Evolutionary conservation across 2,797 vertebrate species (phyloP), one percentile per base, ranked within the genome.

Genomic region (Sphaeramia orbicularis): DNA sequence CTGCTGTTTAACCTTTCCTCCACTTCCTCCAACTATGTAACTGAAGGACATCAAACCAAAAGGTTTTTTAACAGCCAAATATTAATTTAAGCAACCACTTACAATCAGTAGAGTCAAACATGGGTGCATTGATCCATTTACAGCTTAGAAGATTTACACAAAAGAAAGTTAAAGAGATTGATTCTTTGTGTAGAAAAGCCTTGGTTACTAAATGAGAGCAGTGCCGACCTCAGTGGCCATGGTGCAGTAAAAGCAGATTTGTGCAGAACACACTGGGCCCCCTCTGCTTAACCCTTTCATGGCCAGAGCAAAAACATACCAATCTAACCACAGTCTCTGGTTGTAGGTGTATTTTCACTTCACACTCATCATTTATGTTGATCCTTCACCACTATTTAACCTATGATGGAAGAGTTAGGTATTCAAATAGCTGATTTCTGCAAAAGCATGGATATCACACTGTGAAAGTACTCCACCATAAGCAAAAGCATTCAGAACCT

Each of bases 241-340:
- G 36, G 14, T 47, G 35, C 5, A 19, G 4, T 53, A 36, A 42
- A 37, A 11, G 47, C 57, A 38, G 19, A 52, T 21, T 19, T 48
- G 51, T 44, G 15, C 3, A 3, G 10, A 21, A 13, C 30, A 30
- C 42, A 10, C 13, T 2, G 74, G 43, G 18, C 58, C 36, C 64
- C 35, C 27, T 30, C 44, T 1, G 8, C 4, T 80, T 80, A 84
- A 82, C 79, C 47, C 71, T 48, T 61, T 59, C 30, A 73, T 41
- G 10, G 9, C 40, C 32, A 48, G 35, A 65, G 3, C 0, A 35
- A 16, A 12, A 38, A 21, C 16, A 24, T 7, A 30, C 7, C 27
- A 30, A 30, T 30, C 27, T 30, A 7, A 7, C 30, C 7, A 30
- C n/a, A n/a, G n/a, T n/a, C n/a, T n/a, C n/a, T n/a, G n/a, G n/a